These are phyloP conservation scores for Mylabris sibirica DNA, from an alignment of 2,888 invertebrate genomes.

Conservation along the genomic window DNA sequence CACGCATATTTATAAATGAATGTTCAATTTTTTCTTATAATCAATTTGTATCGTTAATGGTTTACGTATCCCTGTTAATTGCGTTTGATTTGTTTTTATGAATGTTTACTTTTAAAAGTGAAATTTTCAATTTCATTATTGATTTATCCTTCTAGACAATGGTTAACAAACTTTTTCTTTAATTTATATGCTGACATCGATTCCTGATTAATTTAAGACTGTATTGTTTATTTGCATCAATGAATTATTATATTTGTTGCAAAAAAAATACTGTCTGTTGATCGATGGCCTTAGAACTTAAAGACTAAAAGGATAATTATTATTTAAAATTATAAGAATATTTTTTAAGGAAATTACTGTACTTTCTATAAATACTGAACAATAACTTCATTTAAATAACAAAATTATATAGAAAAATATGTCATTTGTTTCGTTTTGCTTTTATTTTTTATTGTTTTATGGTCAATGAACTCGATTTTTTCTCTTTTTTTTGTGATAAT, in stretches of 20 bases:
- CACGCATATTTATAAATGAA: neutral
- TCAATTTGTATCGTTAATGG: neutral
- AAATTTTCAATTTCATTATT: neutral
- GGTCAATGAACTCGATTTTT: constrained; percentile 6
- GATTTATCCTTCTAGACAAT: no score
- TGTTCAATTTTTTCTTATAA: no score
- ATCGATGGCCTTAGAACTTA: neutral
- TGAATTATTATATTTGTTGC: neutral
- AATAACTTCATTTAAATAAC: constrained; percentile 3
- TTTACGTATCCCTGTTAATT: neutral
- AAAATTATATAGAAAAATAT: neutral
- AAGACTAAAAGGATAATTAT: neutral
- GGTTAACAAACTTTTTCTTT: constrained; percentile 1
- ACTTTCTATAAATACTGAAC: neutral
- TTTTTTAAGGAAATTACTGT: neutral
- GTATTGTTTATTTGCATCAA: neutral
- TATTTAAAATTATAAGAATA: neutral
- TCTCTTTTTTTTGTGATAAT: neutral
- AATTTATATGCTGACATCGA: constrained; percentile 3
- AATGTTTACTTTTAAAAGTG: neutral
- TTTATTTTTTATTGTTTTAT: neutral
- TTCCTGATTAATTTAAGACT: neutral
- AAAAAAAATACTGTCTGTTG: neutral
- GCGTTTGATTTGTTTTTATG: neutral
- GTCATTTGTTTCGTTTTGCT: neutral